phyloP scores from a whole-genome alignment of 1,140 invertebrate genomes.

The Pentalonia nigronervosa region DNA sequence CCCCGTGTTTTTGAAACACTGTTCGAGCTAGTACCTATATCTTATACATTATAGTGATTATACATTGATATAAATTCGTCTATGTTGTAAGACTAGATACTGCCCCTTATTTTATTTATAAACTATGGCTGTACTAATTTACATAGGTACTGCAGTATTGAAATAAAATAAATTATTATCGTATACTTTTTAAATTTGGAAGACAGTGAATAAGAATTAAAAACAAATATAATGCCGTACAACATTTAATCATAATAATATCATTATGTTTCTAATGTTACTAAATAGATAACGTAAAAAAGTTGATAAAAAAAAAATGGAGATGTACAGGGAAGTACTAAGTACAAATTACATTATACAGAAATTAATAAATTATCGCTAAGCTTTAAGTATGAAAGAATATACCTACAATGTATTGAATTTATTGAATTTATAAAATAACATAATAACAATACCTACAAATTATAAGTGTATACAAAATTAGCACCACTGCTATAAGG shows the following conservation, averaged over 20 bases:
- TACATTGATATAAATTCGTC: neutral
- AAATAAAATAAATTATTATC: neutral
- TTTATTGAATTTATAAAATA: no score
- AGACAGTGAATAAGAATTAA: neutral
- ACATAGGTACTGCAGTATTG: neutral
- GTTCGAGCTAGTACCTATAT: neutral
- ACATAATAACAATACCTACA: no score
- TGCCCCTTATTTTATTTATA: neutral
- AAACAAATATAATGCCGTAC: neutral
- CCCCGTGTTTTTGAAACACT: neutral
- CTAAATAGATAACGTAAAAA: neutral
- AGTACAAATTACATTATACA: neutral
- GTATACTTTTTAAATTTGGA: neutral
- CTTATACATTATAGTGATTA: neutral
- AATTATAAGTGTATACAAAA: neutral
- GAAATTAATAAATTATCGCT: neutral
- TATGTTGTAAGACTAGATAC: neutral
- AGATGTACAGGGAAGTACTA: neutral
- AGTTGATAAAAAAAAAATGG: neutral
- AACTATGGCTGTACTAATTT: neutral
- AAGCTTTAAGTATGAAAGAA: neutral
- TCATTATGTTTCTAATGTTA: neutral
- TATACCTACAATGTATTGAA: no score
- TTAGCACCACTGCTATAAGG: no score
- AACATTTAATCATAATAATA: neutral